Percentiles rank a stretch among this genome's conserved stretches.
These are phyloP conservation scores for Onychomys arenicola DNA, from an alignment of 2,797 vertebrate genomes.

Conservation along the genomic window DNA sequence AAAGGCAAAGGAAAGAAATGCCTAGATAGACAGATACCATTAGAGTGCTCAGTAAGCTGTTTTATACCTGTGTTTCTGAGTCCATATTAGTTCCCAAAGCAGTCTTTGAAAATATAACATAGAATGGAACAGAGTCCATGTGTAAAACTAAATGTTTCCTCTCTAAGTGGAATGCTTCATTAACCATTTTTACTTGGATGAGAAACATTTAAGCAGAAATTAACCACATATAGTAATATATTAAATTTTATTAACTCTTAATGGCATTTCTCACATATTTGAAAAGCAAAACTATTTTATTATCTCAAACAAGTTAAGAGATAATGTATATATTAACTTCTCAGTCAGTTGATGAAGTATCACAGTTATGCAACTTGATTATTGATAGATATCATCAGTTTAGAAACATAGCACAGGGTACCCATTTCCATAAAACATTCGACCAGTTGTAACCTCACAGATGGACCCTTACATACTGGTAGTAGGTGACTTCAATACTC, in stretches of 20 bases:
- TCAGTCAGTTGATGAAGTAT: neutral
- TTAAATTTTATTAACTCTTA: constrained; percentile 38
- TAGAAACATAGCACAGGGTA: neutral
- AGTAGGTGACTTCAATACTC: neutral
- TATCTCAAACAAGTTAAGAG: neutral
- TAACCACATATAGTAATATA: neutral
- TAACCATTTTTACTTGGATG: neutral
- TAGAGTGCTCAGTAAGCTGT: constrained; percentile 58
- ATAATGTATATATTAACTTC: neutral
- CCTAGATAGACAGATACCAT: constrained; percentile 47
- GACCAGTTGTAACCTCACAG: neutral
- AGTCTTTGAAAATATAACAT: constrained; percentile 26
- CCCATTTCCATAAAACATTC: neutral
- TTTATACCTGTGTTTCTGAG: constrained; percentile 50
- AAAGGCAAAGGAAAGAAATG: constrained; percentile 12
- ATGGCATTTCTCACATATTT: neutral
- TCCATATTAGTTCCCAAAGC: constrained; percentile 44
- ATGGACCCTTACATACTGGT: too few species aligned
- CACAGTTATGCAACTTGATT: neutral
- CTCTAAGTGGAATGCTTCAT: neutral
- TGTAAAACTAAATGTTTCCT: neutral
- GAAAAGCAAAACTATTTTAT: neutral
- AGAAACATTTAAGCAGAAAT: neutral
- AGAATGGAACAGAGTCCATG: neutral
- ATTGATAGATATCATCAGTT: neutral